Evolutionary conservation across 2,113 vertebrate genomes (phyloP).

Genomic region (Haemorhous mexicanus): DNA sequence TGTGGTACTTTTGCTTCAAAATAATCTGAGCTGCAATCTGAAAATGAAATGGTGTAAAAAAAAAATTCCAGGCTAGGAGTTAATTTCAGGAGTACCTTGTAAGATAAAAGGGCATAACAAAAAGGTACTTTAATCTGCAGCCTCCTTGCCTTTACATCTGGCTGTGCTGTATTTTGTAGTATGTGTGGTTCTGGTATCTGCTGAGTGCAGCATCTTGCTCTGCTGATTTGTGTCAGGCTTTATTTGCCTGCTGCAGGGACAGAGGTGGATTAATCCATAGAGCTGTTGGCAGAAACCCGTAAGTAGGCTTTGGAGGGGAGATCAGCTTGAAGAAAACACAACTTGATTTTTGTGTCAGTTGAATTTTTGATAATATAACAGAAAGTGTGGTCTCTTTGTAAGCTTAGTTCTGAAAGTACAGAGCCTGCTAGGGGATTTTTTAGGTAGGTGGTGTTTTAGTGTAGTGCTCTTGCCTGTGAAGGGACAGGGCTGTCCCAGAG

Average conservation of each 20-base stretch:
- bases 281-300: neutral
- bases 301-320: neutral
- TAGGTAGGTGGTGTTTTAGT: neutral
- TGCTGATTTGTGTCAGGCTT: slow-evolving; percentile 9
- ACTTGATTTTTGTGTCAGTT: neutral
- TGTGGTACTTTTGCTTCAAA: neutral
- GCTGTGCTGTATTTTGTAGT: neutral
- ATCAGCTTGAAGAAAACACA: neutral
- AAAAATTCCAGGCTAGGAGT: neutral
- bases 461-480: neutral
- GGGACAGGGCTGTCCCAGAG: neutral
- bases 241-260: neutral
- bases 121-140: neutral
- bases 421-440: neutral
- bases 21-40: neutral
- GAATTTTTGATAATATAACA: neutral
- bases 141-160: neutral
- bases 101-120: neutral
- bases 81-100: neutral
- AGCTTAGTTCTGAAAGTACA: neutral
- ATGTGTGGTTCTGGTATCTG: neutral
- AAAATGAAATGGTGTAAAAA: neutral
- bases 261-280: slow-evolving; percentile 16
- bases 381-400: neutral
- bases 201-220: slow-evolving; percentile 16